phyloP scores from a whole-genome alignment of 2,888 invertebrate species.

The Catocala sponsa region DNA sequence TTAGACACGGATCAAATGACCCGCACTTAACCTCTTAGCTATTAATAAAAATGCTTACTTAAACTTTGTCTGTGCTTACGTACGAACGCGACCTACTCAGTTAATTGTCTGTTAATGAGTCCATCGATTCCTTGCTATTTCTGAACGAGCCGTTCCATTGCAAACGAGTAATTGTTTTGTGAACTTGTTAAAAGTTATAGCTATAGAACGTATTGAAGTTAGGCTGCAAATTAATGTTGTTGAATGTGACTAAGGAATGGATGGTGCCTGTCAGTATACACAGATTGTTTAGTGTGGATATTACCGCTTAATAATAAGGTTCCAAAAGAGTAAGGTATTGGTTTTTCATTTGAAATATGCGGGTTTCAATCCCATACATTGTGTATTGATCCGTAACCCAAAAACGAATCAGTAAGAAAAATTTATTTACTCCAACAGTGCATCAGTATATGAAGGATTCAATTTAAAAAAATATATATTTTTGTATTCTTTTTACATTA shows the following conservation, averaged over 20 bases:
- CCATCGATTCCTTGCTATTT: conserved; percentile 73
- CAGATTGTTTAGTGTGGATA: no score
- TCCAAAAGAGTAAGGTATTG: no score
- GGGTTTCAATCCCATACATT: no score
- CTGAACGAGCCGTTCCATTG: conserved; percentile 51
- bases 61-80: conserved; percentile 43
- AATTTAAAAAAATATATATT: no score
- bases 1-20: neutral
- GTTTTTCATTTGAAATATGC: no score
- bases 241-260: neutral
- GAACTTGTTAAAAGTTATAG: neutral
- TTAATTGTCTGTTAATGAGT: conserved; percentile 77
- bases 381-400: no score
- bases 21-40: neutral
- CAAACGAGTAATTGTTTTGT: conserved; percentile 33
- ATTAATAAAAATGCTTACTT: conserved; percentile 24
- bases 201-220: neutral
- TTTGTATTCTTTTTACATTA: no score
- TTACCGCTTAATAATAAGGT: no score
- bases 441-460: no score
- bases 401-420: no score
- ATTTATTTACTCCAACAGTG: no score
- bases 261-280: no score
- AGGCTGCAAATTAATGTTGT: neutral
- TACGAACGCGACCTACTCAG: conserved; percentile 62